Evolutionary conservation across 2,113 vertebrate genomes (phyloP).

Genomic region (Triplophysa siluroides): DNA sequence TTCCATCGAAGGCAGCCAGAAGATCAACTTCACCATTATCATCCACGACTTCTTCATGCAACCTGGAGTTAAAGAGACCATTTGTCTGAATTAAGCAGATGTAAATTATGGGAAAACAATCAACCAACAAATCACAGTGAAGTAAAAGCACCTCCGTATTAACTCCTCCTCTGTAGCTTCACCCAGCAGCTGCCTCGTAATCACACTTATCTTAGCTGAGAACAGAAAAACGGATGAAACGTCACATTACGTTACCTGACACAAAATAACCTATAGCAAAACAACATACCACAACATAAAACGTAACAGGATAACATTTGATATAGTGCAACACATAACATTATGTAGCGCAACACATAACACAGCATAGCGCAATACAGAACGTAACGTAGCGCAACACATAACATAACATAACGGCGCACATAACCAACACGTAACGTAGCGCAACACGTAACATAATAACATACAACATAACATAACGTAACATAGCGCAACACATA

Average conservation of each 20-base stretch:
- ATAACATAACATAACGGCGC: too few relatives aligned
- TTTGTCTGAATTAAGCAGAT: background rate
- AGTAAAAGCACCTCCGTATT: constrained; percentile 74
- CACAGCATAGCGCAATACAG: too few relatives aligned
- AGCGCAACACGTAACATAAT: too few relatives aligned
- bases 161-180: constrained; percentile 82
- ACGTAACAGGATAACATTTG: too few relatives aligned
- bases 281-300: background rate
- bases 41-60: constrained; percentile 78
- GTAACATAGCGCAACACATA: too few relatives aligned
- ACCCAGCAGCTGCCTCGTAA: constrained; percentile 84
- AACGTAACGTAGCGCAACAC: too few relatives aligned
- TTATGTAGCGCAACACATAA: too few relatives aligned
- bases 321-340: too few relatives aligned
- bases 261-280: background rate
- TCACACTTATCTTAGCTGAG: constrained; percentile 85
- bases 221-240: constrained; percentile 26
- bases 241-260: background rate
- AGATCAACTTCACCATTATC: constrained; percentile 85
- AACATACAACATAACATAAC: too few relatives aligned
- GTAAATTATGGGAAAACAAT: background rate
- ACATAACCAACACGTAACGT: too few relatives aligned
- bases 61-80: constrained; percentile 66
- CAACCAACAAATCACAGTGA: background rate
- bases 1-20: constrained; percentile 82